Percentiles rank a stretch among this genome's conserved stretches.
These are phyloP conservation scores for Amblyjoppa proteus DNA, from an alignment of 2,888 invertebrate species.

Conservation along the genomic window DNA sequence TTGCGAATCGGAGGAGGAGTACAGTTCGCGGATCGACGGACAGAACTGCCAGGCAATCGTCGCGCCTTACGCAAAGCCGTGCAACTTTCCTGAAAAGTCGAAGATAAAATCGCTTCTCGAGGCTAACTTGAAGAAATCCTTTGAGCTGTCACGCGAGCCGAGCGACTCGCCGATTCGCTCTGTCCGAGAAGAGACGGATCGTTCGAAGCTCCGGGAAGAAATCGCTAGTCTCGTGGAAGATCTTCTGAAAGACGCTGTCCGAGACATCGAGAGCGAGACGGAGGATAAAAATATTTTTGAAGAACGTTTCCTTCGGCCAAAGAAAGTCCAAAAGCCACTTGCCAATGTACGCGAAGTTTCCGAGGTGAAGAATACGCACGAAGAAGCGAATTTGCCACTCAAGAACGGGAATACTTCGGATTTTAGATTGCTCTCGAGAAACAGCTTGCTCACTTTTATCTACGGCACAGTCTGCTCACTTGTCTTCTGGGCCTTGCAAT, in stretches of 20 bases:
- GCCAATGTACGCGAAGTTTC: neutral
- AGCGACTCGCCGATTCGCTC: neutral
- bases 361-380: conserved; percentile 4
- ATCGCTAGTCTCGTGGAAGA: conserved; percentile 36
- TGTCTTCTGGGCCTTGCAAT: conserved; percentile 76
- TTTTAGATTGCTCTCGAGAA: conserved; percentile 62
- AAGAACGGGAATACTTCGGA: conserved; percentile 9
- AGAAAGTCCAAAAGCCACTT: neutral
- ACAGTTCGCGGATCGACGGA: neutral
- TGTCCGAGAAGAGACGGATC: neutral
- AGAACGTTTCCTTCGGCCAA: conserved; percentile 3
- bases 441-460: conserved; percentile 71
- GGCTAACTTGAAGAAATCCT: conserved; percentile 25
- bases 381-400: conserved; percentile 13
- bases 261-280: neutral
- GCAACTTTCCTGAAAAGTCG: conserved; percentile 35
- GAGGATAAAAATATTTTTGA: neutral
- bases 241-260: conserved; percentile 20
- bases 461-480: conserved; percentile 74
- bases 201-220: conserved; percentile 17
- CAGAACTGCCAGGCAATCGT: conserved; percentile 3
- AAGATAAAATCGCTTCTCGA: conserved; percentile 39
- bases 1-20: neutral
- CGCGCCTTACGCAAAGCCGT: neutral
- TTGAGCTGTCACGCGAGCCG: neutral